Evolutionary conservation across 2,888 invertebrate species (phyloP), one percentile per base, ranked within the genome.

Genomic region (Cinara cedri): DNA sequence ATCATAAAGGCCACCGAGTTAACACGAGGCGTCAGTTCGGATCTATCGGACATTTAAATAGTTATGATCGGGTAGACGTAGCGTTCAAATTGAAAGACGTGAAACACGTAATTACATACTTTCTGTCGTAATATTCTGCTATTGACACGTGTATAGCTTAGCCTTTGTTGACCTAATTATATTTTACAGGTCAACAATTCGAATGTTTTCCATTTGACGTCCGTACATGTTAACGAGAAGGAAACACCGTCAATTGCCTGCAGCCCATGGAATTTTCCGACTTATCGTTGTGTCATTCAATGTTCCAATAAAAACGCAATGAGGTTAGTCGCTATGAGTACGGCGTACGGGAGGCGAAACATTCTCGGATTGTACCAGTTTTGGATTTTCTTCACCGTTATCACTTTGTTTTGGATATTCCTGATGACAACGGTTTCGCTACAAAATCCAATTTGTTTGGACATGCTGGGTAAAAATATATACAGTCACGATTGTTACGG

Each of bases 361-460:
- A 46, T 76, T 16, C 16, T 57, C 3, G n/a, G 34, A 13, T n/a
- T 57, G 9, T 57, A 66, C 49, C 76, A 76, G 46, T 76, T 76
- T 66, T 76, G 66, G 76, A 66, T 65, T 19, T 68, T 76, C 11
- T 55, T 76, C 2, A 3, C 4, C 11, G 2, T 13, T 1, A 0
- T 57, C 1, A 9, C 6, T 14, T 9, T 14, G 16, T 16, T 46
- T 2, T 26, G 3, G 9, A 1, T 8, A 3, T 54, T 14, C 14
- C 1, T 11, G 6, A 6, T 0, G 10, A 24, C n/a, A 0, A 0
- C 46, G 13, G 0, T 0, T 10, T 21, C 26, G 13, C 57, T 66
- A 26, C 66, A 46, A 49, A 76, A 81, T 68, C 49, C 82, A 0
- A 54, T 82, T 49, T 82, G 82, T 34, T 76, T 82, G 9, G 81